A percentile compares a stretch with the other conserved stretches of the same genome.
Conservation (phyloP, 2,113 vertebrate genomes). For the Oncorhynchus keta region DNA sequence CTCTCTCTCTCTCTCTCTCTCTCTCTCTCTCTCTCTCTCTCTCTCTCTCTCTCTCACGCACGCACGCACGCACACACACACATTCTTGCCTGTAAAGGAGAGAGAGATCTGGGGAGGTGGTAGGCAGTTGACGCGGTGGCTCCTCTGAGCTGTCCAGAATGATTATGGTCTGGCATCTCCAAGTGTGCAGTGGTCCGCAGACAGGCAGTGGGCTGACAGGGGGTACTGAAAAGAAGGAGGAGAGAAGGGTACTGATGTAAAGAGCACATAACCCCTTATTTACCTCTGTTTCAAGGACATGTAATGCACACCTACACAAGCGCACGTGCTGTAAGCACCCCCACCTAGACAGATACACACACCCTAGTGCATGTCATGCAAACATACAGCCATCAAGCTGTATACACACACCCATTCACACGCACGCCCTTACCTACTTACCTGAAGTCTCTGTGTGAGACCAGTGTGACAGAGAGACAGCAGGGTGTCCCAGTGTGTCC, state of each 20-base stretch:
- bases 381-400: not conserved
- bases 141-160: not conserved
- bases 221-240: not conserved
- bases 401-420: not conserved
- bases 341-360: not conserved
- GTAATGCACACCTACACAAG: not conserved
- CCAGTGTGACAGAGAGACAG: not conserved
- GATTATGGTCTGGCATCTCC: not conserved
- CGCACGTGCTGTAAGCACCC: not conserved
- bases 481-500: no score
- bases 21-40: no score
- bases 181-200: not conserved
- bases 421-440: not conserved
- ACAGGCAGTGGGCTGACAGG: not conserved
- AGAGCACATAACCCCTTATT: not conserved
- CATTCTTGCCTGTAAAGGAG: not conserved
- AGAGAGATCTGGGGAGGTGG: not conserved
- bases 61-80: not conserved
- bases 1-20: no score
- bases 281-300: no score
- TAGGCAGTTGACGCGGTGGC: not conserved
- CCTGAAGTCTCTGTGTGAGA: not conserved
- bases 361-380: not conserved
- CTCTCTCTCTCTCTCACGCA: no score
- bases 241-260: not conserved